Conservation (phyloP, 2,113 vertebrate genomes). For the Girardinichthys multiradiatus region DNA sequence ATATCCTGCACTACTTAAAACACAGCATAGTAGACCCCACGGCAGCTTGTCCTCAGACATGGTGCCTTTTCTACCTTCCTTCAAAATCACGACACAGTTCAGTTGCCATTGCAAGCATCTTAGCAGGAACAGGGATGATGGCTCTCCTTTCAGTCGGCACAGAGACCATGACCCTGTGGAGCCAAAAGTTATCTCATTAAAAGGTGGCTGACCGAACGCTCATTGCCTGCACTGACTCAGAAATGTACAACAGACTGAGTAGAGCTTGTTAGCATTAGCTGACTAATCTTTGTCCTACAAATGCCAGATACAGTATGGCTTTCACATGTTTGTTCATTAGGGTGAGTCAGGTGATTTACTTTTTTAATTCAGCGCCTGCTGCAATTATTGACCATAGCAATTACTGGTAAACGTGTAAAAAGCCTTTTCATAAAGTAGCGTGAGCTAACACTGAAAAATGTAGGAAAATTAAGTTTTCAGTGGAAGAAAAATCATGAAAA, state of each 20-base stretch:
- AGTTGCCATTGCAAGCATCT: slow-evolving; percentile 25
- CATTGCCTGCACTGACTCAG: background rate
- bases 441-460: no score
- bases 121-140: slow-evolving; percentile 51
- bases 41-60: background rate
- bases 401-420: no score
- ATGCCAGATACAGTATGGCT: slow-evolving; percentile 13
- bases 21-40: background rate
- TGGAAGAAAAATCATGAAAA: no score
- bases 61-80: background rate
- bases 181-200: slow-evolving; percentile 53
- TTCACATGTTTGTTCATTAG: slow-evolving; percentile 11
- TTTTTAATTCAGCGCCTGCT: no score
- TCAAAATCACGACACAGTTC: background rate
- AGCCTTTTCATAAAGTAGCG: no score
- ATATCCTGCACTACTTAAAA: background rate
- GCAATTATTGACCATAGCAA: no score
- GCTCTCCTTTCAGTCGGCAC: background rate
- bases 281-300: slow-evolving; percentile 46
- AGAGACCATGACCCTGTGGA: slow-evolving; percentile 4
- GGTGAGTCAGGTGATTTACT: slow-evolving; percentile 21
- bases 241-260: slow-evolving; percentile 1
- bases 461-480: no score
- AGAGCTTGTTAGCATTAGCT: slow-evolving; percentile 25
- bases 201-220: slow-evolving; percentile 40